These are phyloP conservation scores for Heteractis magnifica DNA, from an alignment of 92 coral and sea anemone species.

Conservation along the genomic window DNA sequence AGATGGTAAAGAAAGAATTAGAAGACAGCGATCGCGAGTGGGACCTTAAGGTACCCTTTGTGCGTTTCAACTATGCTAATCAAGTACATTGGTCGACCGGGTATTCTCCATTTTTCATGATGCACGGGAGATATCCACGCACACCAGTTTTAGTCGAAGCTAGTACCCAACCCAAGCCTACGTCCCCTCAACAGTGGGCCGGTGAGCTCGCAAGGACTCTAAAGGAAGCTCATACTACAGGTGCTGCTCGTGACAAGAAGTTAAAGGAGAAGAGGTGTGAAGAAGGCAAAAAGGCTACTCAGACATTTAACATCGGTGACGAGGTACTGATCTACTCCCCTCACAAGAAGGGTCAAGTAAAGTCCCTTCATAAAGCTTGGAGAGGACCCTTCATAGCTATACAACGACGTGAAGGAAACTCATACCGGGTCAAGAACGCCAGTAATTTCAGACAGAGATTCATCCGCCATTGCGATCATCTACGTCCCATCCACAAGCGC, in stretches of 20 bases:
- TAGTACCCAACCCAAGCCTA: neutral
- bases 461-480: slow-evolving; percentile 28
- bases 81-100: slow-evolving; percentile 49
- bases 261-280: slow-evolving; percentile 26
- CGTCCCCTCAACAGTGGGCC: slow-evolving; percentile 30
- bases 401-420: slow-evolving; percentile 27
- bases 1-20: slow-evolving; percentile 21
- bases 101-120: slow-evolving; percentile 48
- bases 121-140: slow-evolving; percentile 5
- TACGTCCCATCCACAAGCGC: slow-evolving; percentile 5
- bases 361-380: slow-evolving; percentile 22
- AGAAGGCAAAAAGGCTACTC: neutral
- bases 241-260: neutral
- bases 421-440: slow-evolving; percentile 29
- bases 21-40: slow-evolving; percentile 12
- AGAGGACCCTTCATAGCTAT: slow-evolving; percentile 23
- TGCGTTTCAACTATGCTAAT: slow-evolving; percentile 47
- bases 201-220: slow-evolving; percentile 34
- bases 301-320: slow-evolving; percentile 17
- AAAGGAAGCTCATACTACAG: slow-evolving; percentile 38
- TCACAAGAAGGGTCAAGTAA: slow-evolving; percentile 35
- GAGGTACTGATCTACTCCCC: slow-evolving; percentile 33
- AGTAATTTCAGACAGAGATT: slow-evolving; percentile 30
- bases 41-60: slow-evolving; percentile 33
- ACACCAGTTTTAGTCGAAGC: no score